Evolutionary conservation across 2,797 vertebrate genomes (phyloP).

Genomic region (Falco naumanni): DNA sequence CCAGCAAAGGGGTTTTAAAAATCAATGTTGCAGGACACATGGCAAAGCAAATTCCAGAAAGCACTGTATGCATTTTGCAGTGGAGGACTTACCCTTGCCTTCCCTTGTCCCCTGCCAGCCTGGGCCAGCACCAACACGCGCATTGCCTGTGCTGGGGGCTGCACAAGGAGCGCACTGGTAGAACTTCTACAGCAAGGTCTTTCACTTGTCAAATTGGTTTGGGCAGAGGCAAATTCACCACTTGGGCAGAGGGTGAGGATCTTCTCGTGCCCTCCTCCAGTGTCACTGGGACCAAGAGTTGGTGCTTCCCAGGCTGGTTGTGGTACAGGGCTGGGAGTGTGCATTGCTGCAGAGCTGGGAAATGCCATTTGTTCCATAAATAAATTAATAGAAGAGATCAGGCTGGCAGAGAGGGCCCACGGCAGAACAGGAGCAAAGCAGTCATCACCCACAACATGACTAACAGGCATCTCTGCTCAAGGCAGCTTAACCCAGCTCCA

Average conservation of each 20-base stretch:
- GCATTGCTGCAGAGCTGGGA: not conserved
- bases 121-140: accelerated
- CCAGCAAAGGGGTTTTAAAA: not conserved
- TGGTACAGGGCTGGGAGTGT: not conserved
- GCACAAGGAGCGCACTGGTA: not conserved
- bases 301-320: not conserved
- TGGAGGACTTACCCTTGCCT: not conserved
- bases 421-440: not conserved
- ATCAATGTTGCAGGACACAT: not conserved
- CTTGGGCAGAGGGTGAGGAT: not conserved
- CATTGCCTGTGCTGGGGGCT: accelerated
- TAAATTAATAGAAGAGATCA: not conserved
- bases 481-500: not conserved
- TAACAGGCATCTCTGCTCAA: not conserved
- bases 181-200: not conserved
- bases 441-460: not conserved
- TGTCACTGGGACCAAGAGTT: accelerated
- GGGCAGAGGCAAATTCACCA: not conserved
- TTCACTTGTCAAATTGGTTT: not conserved
- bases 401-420: not conserved
- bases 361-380: not conserved
- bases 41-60: not conserved
- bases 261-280: accelerated
- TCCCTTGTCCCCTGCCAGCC: accelerated
- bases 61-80: not conserved